Evolutionary conservation across 2,888 invertebrate species (phyloP), one percentile per base, ranked within the genome.

Genomic region (Isoperla grammatica): DNA sequence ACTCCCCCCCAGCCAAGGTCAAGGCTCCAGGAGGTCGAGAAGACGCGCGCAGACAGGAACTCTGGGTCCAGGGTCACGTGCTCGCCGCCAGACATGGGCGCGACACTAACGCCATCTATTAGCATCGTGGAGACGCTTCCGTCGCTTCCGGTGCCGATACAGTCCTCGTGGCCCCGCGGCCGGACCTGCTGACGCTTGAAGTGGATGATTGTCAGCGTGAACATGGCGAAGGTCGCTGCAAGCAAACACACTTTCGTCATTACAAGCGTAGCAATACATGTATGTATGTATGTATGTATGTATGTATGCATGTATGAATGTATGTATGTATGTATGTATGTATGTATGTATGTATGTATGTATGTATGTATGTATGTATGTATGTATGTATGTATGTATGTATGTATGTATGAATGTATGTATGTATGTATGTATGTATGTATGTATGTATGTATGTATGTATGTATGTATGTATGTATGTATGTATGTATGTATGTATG

Each of bases 171-270:
- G 61, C 46, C 57, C 22, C 57, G 54, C 42, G 72, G 63, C 61
- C 71, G 2, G 84, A 83, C 43, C 73, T 88, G 90, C 62, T 87
- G 82, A 23, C 93, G 81, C 73, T 95, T 95, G 76, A 90, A 91
- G 76, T 95, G 92, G 72, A 95, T 93, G 73, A 95, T 95, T 78
- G 91, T 87, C 62, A 95, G 79, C 0, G 94, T 91, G 77, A 95
- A 95, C 66, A 93, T 81, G 20, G 93, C 91, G 75, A 95, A 95
- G 1, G 91, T 83, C 39, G 92, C 94, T 94, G 81, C 72, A 71
- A 57, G 48, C 15, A 29, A 29, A 29, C 8, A 29, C 8, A 29
- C 8, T 29, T 29, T 12, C 5, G 15, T 40, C 42, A 13, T 12
- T 6, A 37, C 37, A 9, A 11, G 11, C 37, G 37, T 37, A 37